phyloP scores from a whole-genome alignment of 2,797 vertebrate species.

The Alauda arvensis region DNA sequence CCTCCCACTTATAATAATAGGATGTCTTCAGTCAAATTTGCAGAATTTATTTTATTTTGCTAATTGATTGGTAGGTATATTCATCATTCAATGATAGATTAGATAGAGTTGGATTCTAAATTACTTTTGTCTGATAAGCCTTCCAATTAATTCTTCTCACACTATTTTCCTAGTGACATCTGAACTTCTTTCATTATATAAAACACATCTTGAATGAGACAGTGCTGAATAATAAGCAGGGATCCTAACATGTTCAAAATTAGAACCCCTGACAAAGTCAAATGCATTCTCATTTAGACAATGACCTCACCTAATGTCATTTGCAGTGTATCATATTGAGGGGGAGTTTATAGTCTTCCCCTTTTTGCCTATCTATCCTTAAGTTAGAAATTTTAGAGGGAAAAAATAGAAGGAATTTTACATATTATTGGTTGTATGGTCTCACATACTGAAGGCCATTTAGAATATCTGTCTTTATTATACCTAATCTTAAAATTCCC shows the following conservation, averaged over 20 bases:
- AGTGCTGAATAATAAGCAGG: conserved; percentile 76
- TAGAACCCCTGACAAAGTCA: conserved; percentile 70
- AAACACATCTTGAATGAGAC: conserved; percentile 78
- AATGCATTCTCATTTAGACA: conserved; percentile 71
- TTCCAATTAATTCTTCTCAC: conserved; percentile 91
- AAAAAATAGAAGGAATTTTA: conserved; percentile 11
- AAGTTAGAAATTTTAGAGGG: conserved; percentile 32
- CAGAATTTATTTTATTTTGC: conserved; percentile 89
- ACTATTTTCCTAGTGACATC: conserved; percentile 82
- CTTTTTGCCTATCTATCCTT: not conserved
- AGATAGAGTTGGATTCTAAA: conserved; percentile 86
- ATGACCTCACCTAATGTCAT: conserved; percentile 69
- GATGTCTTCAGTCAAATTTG: conserved; percentile 87
- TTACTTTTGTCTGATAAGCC: conserved; percentile 85
- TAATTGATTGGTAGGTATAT: conserved; percentile 86
- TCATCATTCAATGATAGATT: conserved; percentile 84
- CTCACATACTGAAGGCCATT: conserved; percentile 15
- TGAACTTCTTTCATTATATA: conserved; percentile 82
- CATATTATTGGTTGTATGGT: not conserved
- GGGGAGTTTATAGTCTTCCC: conserved; percentile 35
- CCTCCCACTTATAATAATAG: conserved; percentile 86
- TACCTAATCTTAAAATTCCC: not conserved
- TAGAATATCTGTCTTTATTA: conserved; percentile 16
- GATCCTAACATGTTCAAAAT: conserved; percentile 72
- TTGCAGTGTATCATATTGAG: conserved; percentile 63